Evolutionary conservation across 2,113 vertebrate genomes (phyloP).

Genomic region (Amblyopsis rosae): DNA sequence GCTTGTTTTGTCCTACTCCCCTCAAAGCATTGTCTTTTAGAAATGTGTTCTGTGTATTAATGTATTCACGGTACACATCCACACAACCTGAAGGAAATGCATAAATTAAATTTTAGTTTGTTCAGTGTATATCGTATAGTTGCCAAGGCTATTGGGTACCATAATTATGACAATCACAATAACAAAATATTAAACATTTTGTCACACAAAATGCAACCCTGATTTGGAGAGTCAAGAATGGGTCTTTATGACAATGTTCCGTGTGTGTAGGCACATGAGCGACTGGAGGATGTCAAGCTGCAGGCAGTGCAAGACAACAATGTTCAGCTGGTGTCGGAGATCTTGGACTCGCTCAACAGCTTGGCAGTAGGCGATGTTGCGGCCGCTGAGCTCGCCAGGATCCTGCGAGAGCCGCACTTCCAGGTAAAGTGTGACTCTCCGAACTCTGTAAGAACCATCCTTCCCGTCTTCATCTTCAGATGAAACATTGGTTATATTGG

Average conservation of each 20-base stretch:
- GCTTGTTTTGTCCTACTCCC: too few species aligned
- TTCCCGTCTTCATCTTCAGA: background rate
- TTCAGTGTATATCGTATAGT: too few species aligned
- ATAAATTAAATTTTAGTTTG: too few species aligned
- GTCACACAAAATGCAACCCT: too few species aligned
- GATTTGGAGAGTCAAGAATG: background rate
- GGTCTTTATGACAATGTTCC: background rate
- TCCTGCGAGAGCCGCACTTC: slow-evolving; percentile 95
- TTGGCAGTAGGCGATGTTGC: slow-evolving; percentile 82
- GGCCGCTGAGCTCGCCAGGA: slow-evolving; percentile 85
- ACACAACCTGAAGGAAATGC: too few species aligned
- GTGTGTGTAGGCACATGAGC: slow-evolving; percentile 87
- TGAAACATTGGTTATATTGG: background rate
- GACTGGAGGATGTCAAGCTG: slow-evolving; percentile 91
- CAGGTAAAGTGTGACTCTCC: slow-evolving; percentile 75
- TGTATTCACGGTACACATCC: too few species aligned
- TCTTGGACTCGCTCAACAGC: slow-evolving; percentile 89
- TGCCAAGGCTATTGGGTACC: too few species aligned
- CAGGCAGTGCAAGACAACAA: slow-evolving; percentile 94
- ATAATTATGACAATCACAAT: too few species aligned
- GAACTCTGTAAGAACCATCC: background rate
- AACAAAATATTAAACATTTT: too few species aligned
- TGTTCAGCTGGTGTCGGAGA: slow-evolving; percentile 90
- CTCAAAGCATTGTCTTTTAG: too few species aligned
- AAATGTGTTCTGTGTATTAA: too few species aligned